Evolutionary conservation across 2,797 vertebrate species (phyloP), one percentile per base, ranked within the genome.

Genomic region (Pseudochaenichthys georgianus): DNA sequence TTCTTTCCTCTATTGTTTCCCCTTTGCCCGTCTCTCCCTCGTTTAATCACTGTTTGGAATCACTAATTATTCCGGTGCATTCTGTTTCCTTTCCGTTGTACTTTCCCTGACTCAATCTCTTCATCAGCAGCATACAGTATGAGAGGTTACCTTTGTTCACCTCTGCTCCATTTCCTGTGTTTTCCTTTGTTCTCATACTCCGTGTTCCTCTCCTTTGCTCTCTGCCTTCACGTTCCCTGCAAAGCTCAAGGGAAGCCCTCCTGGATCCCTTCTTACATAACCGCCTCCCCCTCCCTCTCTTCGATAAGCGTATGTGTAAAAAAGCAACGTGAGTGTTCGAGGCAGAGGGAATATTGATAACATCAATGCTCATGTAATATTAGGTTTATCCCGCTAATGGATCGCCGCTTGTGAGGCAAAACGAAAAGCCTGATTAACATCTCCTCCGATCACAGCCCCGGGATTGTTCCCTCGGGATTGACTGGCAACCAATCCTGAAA

Each of bases 171-270:
- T 70, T 81, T 80, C 50, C 58, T 70, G 34, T 80, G 46, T 41
- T 57, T 60, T 55, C 58, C 51, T 55, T 43, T 47, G 41, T 61
- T 73, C 42, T 9, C 21, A 48, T 54, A n/a, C n/a, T 65, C 34
- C 2, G 16, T 15, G 42, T 64, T 82, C 53, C 53, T 72, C 72
- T 75, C 46, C 21, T 70, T 73, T 67, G 45, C 73, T 73, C 64
- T 80, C 73, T 81, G 64, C 53, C 63, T 69, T 82, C 79, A 54
- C 58, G 63, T 68, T 86, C 74, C 65, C 80, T 83, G 69, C 67
- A 75, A 75, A 87, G 74, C 88, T 88, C 86, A 75, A 87, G 87
- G 88, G 81, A 91, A 89, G 77, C 85, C 89, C 83, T 83, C 73
- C 64, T 75, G 80, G 65, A 84, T 78, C 70, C 63, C 68, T 62